Conservation (phyloP, 2,113 vertebrate species). For the Ramphastos sulfuratus region DNA sequence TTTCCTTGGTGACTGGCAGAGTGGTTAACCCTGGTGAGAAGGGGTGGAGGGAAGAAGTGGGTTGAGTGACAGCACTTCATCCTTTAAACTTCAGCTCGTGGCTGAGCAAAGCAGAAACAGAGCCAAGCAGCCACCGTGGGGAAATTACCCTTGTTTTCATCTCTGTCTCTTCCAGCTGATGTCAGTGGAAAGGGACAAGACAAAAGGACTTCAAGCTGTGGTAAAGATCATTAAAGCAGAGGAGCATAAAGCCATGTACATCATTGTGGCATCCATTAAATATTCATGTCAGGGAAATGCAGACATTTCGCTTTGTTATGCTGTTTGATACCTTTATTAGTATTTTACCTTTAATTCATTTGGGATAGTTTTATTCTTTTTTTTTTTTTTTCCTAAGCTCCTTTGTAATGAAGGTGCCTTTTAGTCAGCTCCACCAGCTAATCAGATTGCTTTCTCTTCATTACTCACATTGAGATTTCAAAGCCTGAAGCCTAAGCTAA, state of each 20-base stretch:
- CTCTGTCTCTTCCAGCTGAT: slow-evolving; percentile 45
- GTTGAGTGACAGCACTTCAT: slow-evolving; percentile 17
- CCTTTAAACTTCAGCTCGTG: not conserved
- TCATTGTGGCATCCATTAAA: not conserved
- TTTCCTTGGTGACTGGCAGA: slow-evolving; percentile 56
- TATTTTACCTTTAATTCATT: not conserved
- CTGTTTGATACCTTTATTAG: not conserved
- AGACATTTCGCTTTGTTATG: slow-evolving; percentile 16
- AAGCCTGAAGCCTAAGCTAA: not conserved
- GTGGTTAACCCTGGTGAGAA: slow-evolving; percentile 30
- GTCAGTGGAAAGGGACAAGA: slow-evolving; percentile 43
- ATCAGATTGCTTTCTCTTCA: slow-evolving; percentile 34
- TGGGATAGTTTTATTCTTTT: not conserved
- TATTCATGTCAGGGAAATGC: slow-evolving; percentile 22
- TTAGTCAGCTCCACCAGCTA: not conserved
- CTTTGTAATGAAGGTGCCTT: slow-evolving; percentile 30
- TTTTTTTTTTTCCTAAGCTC: not conserved
- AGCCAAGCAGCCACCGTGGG: slow-evolving; percentile 25
- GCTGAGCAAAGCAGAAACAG: slow-evolving; percentile 53
- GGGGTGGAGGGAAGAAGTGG: not conserved
- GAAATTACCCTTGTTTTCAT: slow-evolving; percentile 51
- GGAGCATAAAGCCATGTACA: not conserved
- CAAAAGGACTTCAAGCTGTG: slow-evolving; percentile 58
- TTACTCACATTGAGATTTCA: slow-evolving; percentile 19
- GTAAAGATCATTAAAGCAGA: slow-evolving; percentile 48